Percentiles rank a stretch among this genome's conserved stretches.
phyloP scores from a whole-genome alignment of 2,113 vertebrate species.

The Paramormyrops kingsleyae region DNA sequence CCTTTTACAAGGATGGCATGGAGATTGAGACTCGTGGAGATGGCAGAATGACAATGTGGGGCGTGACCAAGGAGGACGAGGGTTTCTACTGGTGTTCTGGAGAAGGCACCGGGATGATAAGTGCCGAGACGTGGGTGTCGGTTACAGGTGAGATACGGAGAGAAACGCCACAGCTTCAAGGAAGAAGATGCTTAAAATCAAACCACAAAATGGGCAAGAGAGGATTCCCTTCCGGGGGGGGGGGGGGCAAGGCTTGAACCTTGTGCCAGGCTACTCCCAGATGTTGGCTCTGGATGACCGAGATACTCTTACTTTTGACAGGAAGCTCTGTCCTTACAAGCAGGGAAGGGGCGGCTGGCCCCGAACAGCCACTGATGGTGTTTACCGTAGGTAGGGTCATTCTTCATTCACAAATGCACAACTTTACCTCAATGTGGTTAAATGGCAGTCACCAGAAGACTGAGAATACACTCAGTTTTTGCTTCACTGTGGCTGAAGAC shows the following conservation, averaged over 20 bases:
- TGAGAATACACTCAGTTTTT: not conserved
- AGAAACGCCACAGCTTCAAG: not conserved
- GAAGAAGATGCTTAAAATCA: not conserved
- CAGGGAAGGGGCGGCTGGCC: not conserved
- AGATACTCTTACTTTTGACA: not conserved
- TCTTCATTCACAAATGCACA: not conserved
- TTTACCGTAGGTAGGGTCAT: not conserved
- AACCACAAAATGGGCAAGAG: not conserved
- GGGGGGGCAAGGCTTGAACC: not conserved
- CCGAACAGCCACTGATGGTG: not conserved
- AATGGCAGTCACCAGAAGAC: not conserved
- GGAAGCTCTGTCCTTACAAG: not conserved
- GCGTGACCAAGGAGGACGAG: conserved; percentile 41
- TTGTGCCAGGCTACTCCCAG: not conserved
- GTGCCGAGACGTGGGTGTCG: conserved; percentile 51
- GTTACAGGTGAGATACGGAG: conserved; percentile 28
- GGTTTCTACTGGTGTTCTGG: conserved; percentile 50
- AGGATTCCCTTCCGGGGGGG: not conserved
- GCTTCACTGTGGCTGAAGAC: not conserved
- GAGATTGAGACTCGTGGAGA: conserved; percentile 6
- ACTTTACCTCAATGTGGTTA: not conserved
- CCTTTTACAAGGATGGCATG: conserved; percentile 45
- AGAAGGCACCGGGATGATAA: conserved; percentile 31
- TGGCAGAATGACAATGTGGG: conserved; percentile 32
- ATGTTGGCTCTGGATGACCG: not conserved